phyloP scores from a whole-genome alignment of 2,113 vertebrate species.

The Ornithorhynchus anatinus region DNA sequence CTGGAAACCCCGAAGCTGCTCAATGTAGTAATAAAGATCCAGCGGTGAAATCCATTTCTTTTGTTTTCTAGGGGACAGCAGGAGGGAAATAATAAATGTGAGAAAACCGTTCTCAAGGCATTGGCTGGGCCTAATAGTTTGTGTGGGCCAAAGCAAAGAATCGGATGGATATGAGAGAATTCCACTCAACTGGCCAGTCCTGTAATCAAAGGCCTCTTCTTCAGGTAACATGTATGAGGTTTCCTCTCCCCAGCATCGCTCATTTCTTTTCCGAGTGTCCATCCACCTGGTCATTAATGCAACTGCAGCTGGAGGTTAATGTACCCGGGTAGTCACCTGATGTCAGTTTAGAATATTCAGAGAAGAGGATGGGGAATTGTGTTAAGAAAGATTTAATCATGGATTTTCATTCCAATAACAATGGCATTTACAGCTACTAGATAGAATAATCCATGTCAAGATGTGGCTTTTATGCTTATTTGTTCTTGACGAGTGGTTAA shows the following conservation, averaged over 20 bases:
- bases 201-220: background rate
- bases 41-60: too few relatives aligned
- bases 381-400: constrained; percentile 9
- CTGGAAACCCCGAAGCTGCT: too few relatives aligned
- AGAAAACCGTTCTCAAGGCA: too few relatives aligned
- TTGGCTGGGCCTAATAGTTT: too few relatives aligned
- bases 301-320: background rate
- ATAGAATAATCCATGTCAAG: constrained; percentile 54
- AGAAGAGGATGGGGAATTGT: fast-evolving
- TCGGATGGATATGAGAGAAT: too few relatives aligned
- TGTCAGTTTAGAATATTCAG: background rate
- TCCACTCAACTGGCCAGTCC: too few relatives aligned
- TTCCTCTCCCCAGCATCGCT: background rate
- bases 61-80: too few relatives aligned
- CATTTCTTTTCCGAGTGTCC: background rate
- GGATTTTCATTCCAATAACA: constrained; percentile 31
- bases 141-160: too few relatives aligned
- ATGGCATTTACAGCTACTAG: constrained; percentile 46
- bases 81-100: too few relatives aligned
- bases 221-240: fast-evolving
- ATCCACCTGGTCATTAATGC: constrained; percentile 17
- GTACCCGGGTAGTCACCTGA: background rate
- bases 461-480: constrained; percentile 61
- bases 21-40: too few relatives aligned
- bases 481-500: constrained; percentile 62